phyloP scores from a whole-genome alignment of 2,113 vertebrate species.

The Murina feae region DNA sequence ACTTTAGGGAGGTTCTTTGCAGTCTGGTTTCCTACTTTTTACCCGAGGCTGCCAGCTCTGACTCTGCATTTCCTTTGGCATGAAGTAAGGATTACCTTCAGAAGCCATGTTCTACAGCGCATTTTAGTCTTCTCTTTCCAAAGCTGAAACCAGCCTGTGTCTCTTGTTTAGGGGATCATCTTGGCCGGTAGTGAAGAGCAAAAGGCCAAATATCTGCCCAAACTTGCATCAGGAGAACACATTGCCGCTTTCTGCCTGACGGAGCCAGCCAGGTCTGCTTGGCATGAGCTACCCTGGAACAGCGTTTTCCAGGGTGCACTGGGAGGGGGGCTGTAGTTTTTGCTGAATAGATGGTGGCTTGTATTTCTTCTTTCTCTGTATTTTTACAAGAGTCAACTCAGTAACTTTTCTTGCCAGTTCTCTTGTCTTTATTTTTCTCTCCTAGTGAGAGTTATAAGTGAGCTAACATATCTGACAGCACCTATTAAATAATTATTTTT shows the following conservation, averaged over 20 bases:
- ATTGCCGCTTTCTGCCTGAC: slow-evolving; percentile 97
- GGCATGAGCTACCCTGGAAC: rapidly evolving
- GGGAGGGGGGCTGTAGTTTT: not conserved
- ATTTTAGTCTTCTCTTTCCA: not conserved
- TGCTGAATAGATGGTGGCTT: not conserved
- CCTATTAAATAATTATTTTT: not conserved
- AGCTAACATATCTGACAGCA: not conserved
- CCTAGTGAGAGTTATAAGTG: not conserved
- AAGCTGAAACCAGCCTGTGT: not conserved
- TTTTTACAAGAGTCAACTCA: not conserved
- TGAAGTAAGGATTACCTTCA: not conserved
- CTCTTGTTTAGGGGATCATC: slow-evolving; percentile 89
- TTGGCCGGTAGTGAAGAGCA: slow-evolving; percentile 93
- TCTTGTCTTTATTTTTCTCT: not conserved
- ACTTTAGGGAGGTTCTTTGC: not conserved
- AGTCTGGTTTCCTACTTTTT: not conserved
- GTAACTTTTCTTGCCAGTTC: not conserved
- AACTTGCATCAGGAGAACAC: slow-evolving; percentile 91
- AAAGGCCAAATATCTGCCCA: slow-evolving; percentile 94
- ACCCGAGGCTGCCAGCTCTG: not conserved
- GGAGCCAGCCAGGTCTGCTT: slow-evolving; percentile 90
- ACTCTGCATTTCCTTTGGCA: not conserved
- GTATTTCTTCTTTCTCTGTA: not conserved
- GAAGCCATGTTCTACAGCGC: too few relatives aligned
- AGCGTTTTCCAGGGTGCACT: not conserved